A percentile compares a stretch with the other conserved stretches of the same genome.
Evolutionary conservation across 92 coral and sea anemone species (phyloP).

Genomic region (Desmophyllum pertusum): DNA sequence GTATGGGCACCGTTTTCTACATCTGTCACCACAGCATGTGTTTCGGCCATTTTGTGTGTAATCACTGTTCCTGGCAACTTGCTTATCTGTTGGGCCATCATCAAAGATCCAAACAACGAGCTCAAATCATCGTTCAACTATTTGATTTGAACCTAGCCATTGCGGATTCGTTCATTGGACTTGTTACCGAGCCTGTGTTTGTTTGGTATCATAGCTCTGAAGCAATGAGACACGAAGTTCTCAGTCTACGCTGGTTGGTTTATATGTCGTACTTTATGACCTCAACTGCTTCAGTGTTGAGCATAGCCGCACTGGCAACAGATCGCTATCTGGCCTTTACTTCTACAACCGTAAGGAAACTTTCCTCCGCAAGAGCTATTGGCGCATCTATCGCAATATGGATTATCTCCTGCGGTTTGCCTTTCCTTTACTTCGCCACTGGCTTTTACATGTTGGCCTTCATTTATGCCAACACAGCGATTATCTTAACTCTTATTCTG

Average conservation of each 20-base stretch:
- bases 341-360: constrained; percentile 56
- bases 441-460: constrained; percentile 63
- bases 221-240: constrained; percentile 49
- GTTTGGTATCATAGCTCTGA: constrained; percentile 72
- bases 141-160: constrained; percentile 75
- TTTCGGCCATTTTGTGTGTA: constrained; percentile 70
- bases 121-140: constrained; percentile 78
- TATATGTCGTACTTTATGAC: constrained; percentile 75
- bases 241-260: constrained; percentile 52
- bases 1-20: constrained; percentile 75
- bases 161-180: constrained; percentile 70
- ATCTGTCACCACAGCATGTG: constrained; percentile 67
- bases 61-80: constrained; percentile 80
- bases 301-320: constrained; percentile 76
- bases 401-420: constrained; percentile 48
- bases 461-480: constrained; percentile 69
- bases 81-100: constrained; percentile 72
- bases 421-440: constrained; percentile 60
- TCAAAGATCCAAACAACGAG: constrained; percentile 71
- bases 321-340: constrained; percentile 78
- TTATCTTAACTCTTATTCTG: constrained; percentile 51
- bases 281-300: constrained; percentile 75
- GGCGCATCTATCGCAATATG: constrained; percentile 55
- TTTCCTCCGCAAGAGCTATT: constrained; percentile 44
- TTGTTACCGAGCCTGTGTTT: constrained; percentile 75